These are phyloP conservation scores for Streblospio benedicti DNA, from an alignment of 1,140 invertebrate species.

Conservation along the genomic window DNA sequence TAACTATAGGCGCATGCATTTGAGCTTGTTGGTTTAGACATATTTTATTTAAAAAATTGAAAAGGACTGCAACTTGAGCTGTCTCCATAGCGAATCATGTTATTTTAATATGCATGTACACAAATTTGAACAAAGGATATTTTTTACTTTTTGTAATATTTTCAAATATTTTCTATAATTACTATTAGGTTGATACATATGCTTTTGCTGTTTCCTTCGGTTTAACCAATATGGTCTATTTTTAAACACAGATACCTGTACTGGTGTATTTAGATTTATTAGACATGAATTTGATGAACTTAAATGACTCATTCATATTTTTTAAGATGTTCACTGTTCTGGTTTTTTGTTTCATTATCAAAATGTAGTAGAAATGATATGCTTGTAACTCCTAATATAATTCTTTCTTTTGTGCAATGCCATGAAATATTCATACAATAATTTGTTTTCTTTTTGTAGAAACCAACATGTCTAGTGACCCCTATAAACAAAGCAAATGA, in stretches of 20 bases:
- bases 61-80: no score
- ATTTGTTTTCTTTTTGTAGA: constrained; percentile 25
- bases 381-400: background rate
- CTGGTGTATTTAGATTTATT: constrained; percentile 15
- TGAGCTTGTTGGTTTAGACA: no score
- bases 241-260: constrained; percentile 17
- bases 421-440: no score
- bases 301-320: background rate
- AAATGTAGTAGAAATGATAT: background rate
- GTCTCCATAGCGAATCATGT: no score
- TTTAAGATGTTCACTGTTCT: background rate
- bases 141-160: no score
- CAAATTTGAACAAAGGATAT: no score
- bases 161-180: no score
- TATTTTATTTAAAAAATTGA: no score
- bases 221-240: background rate
- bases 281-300: background rate
- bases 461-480: constrained; percentile 44
- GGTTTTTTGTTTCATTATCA: background rate
- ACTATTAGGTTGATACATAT: no score
- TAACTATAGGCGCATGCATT: no score
- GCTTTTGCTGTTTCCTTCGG: background rate
- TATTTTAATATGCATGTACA: no score
- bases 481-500: constrained; percentile 31
- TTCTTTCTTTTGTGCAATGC: background rate